Percentiles rank a stretch among this genome's conserved stretches.
phyloP scores from a whole-genome alignment of 2,888 invertebrate species.

The Mythimna lalbum region DNA sequence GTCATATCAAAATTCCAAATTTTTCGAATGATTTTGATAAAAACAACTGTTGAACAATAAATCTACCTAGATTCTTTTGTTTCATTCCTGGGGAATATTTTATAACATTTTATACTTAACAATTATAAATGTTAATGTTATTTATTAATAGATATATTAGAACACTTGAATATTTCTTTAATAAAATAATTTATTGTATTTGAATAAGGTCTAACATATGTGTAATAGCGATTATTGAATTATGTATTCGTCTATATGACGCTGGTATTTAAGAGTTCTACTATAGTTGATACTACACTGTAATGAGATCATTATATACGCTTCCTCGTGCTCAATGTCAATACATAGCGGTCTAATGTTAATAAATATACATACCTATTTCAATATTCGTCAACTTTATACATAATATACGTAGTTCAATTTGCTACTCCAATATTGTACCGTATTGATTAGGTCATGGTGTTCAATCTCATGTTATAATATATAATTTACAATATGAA shows the following conservation, averaged over 20 bases:
- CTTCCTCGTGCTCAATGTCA: constrained; percentile 89
- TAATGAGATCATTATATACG: constrained; percentile 78
- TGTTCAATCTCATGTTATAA: constrained; percentile 85
- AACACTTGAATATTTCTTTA: constrained; percentile 82
- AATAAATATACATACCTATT: constrained; percentile 62
- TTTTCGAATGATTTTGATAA: constrained; percentile 73
- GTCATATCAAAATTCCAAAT: constrained; percentile 84
- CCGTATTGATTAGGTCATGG: constrained; percentile 73
- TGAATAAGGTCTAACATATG: constrained; percentile 84
- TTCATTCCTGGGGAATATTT: constrained; percentile 77
- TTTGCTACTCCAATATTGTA: constrained; percentile 71
- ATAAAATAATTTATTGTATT: constrained; percentile 80
- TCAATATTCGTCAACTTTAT: constrained; percentile 69
- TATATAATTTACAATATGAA: constrained; percentile 67
- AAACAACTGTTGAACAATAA: constrained; percentile 67
- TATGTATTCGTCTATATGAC: constrained; percentile 86
- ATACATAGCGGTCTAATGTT: constrained; percentile 85
- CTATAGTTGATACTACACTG: constrained; percentile 74
- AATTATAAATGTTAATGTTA: constrained; percentile 77
- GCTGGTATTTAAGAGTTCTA: constrained; percentile 85
- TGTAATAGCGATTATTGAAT: constrained; percentile 75
- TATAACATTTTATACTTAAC: constrained; percentile 68
- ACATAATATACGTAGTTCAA: constrained; percentile 55
- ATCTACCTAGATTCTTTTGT: constrained; percentile 70
- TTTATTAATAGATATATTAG: constrained; percentile 75